Conservation (phyloP, 2,113 vertebrate genomes). For the Corythoichthys haematopterus region DNA sequence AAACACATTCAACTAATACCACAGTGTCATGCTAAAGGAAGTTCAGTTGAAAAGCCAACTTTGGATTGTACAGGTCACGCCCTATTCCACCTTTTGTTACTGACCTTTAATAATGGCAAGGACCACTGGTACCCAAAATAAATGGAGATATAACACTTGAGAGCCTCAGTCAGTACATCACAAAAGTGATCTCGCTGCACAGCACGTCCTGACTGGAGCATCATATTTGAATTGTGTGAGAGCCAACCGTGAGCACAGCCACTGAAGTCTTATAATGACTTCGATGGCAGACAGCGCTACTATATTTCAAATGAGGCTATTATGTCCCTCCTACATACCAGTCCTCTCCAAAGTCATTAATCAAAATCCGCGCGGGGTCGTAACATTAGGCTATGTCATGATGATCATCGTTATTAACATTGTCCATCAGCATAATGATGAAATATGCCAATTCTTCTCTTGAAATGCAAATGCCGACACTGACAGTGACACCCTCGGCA, state of each 20-base stretch:
- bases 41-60: not conserved
- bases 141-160: not conserved
- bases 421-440: not conserved
- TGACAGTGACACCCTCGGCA: not conserved
- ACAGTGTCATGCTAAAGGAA: too few species aligned
- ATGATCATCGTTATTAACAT: not conserved
- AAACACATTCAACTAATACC: too few species aligned
- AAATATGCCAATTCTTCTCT: not conserved
- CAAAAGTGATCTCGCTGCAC: not conserved
- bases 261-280: not conserved
- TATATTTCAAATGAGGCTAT: constrained; percentile 2
- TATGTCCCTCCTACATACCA: not conserved
- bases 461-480: not conserved
- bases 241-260: not conserved
- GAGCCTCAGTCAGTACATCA: not conserved
- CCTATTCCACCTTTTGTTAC: not conserved
- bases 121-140: not conserved
- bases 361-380: not conserved
- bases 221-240: constrained; percentile 5
- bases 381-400: not conserved
- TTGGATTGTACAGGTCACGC: not conserved
- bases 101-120: not conserved
- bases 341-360: not conserved
- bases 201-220: not conserved
- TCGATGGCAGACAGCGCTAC: not conserved